Base-by-base conservation (phyloP, 1,140 invertebrate species). In the Lycorma delicatula region DNA sequence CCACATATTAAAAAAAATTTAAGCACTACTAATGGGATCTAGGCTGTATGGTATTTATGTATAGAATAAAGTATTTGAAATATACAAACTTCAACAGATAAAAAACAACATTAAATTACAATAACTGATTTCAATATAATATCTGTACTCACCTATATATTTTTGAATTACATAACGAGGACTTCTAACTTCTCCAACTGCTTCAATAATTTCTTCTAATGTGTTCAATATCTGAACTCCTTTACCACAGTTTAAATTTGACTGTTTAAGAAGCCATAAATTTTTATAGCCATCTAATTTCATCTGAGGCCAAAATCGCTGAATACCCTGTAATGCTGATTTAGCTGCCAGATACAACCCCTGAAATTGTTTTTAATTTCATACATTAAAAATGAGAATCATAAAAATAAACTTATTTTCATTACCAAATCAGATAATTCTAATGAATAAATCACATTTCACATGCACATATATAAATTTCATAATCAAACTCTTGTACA, bases 181-280 rank as follows among this genome's bases (percentile, higher is more conserved):
- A 69, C 90, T 87, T 46, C 76, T 76, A n/a, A 77, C 68, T n/a
- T 79, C 69, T 9, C 72, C 71, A 6, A 76, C 72, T 68, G 80
- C 84, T 50, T 54, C 82, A 60, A 92, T 72, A 34, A 96, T 92
- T 64, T 91, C 86, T 60, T 92, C 87, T 11, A 96, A 75, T 67
- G 84, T 85, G 68, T 93, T 88, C 77, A 91, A 84, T 23, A 95
- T 76, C 13, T 86, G 80, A 55, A 96, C 96, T 38, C 93, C 93
- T 65, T 89, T 78, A 0, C 94, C 93, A 4, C 93, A 79, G 60
- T 91, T 96, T 71, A 91, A 90, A 51, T 93, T 93, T 12, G 91
- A 91, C 0, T 93, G 93, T 71, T 97, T 97, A 25, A 96, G 79
- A 61, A 97, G 96, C 93, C 93, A 97, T 50, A 95, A 82, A 72